Base-by-base conservation (phyloP, 2,888 invertebrate species). In the Megalurothrips usitatus region DNA sequence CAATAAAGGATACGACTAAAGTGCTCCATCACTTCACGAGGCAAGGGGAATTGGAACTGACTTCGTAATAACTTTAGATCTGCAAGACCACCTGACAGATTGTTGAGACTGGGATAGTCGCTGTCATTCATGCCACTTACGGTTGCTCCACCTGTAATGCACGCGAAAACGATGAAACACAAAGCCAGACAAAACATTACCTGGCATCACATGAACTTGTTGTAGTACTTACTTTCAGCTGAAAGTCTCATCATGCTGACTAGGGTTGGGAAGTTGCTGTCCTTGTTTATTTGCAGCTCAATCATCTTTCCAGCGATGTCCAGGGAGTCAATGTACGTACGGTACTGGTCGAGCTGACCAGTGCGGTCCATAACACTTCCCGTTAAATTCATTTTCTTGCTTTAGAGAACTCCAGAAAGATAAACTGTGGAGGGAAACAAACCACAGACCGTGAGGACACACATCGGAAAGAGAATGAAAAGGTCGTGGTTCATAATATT, bases 1-100 rank as follows among this genome's bases (percentile, higher is more conserved):
- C 83, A 75, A 81, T 82, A 90, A 93, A 93, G 93, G 93, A 93
- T 94, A 97, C 97, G 95, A 84, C 94, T 93, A 90, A 97, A 96
- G 87, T 98, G 96, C 88, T 98, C 97, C 89, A 97, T 92, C 82
- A 98, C 94, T 90, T 98, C 98, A 12, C 94, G 92, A 43, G 98
- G 98, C 81, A 98, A 89, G 17, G 97, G 96, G 82, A 96, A 92
- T 89, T 94, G 95, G 86, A 93, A 94, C 43, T 94, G 88, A 82
- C 93, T 92, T 86, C 93, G 93, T 84, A 97, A 90, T 87, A 96
- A 94, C 82, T 92, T 93, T 84, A 96, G 89, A 84, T 92, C 92
- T 83, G 91, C 89, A 82, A 92, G 89, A 82, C 93, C 93, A 83
- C 92, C 88, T 28, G 93, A 90, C 80, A 93, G 88, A 48, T 92